Base-by-base conservation (phyloP, 2,797 vertebrate species). In the Paratrypauchen microcephalus region DNA sequence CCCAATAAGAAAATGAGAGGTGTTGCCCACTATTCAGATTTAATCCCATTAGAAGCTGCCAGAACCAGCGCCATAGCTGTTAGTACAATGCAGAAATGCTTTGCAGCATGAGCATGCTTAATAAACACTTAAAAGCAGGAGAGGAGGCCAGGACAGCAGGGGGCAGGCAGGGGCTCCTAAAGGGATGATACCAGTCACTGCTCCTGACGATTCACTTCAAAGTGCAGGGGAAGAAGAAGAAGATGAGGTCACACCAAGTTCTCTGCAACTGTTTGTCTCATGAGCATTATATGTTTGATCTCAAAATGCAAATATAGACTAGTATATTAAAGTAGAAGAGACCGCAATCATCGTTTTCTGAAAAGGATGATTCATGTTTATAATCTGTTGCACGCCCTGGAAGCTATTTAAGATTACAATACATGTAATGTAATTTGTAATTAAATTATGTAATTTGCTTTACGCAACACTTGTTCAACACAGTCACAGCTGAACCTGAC, bases 121-220 rank as follows among this genome's bases (percentile, higher is more conserved):
- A 76, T 73, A 75, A 66, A 4, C 50, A 64, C 66, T 23, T 47
- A 69, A n/a, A n/a, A 11, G 67, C 63, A 72, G 62, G 32, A 68
- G 50, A 50, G 56, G 26, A 15, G 60, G 55, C 50, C 32, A 19
- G 28, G 66, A 19, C 69, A 72, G 64, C 59, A 45, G 66, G 66
- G 26, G 41, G 55, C 45, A 58, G 56, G 55, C 54, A 58, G 1
- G 32, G 72, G 24, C 47, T 16, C 66, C 71, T 65, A 28, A 1
- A 64, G 21, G 39, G 50, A 55, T 3, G 45, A 41, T 55, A 69
- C 13, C 2, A 62, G 39, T 47, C n/a, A 24, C 39, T 41, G n/a
- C 41, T 12, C 30, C 36, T 23, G 60, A 12, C 60, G 58, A 57
- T 66, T 71, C 65, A 69, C 58, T 73, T 77, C 30, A 73, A 71